Base-by-base conservation (phyloP, 2,113 vertebrate genomes). In the Puffinus mauretanicus region DNA sequence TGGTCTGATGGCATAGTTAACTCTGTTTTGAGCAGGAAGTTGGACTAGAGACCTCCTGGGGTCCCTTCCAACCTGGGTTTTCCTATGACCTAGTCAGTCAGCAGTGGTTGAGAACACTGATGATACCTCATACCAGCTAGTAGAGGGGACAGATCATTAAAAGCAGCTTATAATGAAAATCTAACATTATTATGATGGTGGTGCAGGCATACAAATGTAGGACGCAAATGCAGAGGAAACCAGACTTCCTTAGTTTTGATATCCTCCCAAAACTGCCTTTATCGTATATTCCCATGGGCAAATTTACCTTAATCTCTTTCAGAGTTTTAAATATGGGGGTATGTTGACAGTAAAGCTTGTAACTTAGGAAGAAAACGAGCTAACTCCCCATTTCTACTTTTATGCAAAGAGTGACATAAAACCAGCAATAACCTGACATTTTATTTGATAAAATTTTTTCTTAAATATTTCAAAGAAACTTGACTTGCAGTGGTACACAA, bases 401-500 rank as follows among this genome's bases (percentile, higher is more conserved):
- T 49, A 46, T 64, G 52, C 46, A 54, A 32, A 69, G 55, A 91
- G 16, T 75, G 67, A 82, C 29, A 88, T 29, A 81, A 92, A 95
- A 30, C 2, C 61, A 85, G 57, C 19, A 82, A 66, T 62, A 92
- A 69, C 40, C 30, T 84, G 38, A 55, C 80, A 55, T 73, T 90
- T 88, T 62, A 71, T 81, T 80, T 79, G 38, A 92, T 81, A 86
- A 72, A 78, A 6, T 60, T 75, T 89, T 73, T 72, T 75, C 52
- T 91, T 65, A 79, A 75, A 32, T 81, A 79, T 95, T 91, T 96
- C 86, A 94, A 94, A 94, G 69, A 79, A 91, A 55, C 52, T 49
- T 92, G 51, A 86, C 51, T 91, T 92, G 77, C 69, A 82, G 8
- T 47, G 49, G 69, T 79, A 71, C 73, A 69, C 66, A 61, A 40